Conservation (phyloP, 2,888 invertebrate species). For the Schrankia costaestrigalis region DNA sequence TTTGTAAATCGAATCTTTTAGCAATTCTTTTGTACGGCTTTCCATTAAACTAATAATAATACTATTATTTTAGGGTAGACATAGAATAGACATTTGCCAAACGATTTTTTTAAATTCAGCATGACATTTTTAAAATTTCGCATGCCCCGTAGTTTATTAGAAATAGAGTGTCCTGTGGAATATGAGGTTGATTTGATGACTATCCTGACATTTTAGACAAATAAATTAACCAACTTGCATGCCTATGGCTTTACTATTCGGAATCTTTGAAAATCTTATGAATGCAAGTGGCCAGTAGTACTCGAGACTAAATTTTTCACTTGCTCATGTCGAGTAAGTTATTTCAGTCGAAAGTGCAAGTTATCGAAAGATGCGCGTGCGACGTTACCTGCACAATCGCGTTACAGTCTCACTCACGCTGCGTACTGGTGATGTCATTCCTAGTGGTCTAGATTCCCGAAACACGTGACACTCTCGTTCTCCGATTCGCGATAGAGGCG, state of each 20-base stretch:
- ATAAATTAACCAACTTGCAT: constrained; percentile 64
- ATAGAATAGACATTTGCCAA: constrained; percentile 50
- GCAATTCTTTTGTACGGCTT: constrained; percentile 49
- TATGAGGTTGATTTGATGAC: constrained; percentile 34
- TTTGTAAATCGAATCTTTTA: constrained; percentile 13
- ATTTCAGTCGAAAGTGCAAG: constrained; percentile 12
- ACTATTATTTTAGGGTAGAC: constrained; percentile 54
- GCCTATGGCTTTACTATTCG: constrained; percentile 55
- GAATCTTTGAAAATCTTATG: constrained; percentile 31
- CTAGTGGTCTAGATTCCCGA: constrained; percentile 14
- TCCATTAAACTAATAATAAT: constrained; percentile 50
- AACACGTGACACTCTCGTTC: constrained; percentile 16
- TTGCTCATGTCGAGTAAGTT: constrained; percentile 16
- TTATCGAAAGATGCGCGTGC: constrained; percentile 5
- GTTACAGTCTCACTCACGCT: constrained; percentile 5
- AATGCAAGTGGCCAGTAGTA: constrained; percentile 26
- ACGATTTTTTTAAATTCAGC: constrained; percentile 55
- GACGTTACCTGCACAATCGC: constrained; percentile 8
- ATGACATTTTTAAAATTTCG: constrained; percentile 60
- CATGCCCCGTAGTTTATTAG: constrained; percentile 65
- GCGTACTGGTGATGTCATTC: constrained; percentile 16
- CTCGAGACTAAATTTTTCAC: constrained; percentile 14
- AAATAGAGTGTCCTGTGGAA: constrained; percentile 41
- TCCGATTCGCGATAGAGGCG: constrained; percentile 23
- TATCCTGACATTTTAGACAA: constrained; percentile 37